Base-by-base conservation (phyloP, 2,888 invertebrate genomes). In the Pegoplata infirma region DNA sequence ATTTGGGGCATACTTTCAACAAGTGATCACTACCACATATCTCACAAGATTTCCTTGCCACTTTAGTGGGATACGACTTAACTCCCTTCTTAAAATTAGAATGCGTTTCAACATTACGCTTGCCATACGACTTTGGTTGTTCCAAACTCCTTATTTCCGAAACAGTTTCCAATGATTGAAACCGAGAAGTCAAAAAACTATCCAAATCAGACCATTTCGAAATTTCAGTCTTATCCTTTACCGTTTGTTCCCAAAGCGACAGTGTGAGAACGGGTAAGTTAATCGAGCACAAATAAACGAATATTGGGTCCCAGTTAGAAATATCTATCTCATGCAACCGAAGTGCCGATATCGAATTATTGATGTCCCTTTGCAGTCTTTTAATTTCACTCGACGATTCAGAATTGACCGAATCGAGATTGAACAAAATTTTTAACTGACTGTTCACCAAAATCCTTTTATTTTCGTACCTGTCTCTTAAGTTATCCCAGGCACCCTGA, bases 321-420 rank as follows among this genome's bases (percentile, higher is more conserved):
- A 55, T 55, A 14, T 44, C 14, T 14, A 44, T 44, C 3, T 14
- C 7, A 44, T 44, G 14, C 44, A 44, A 4, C 3, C 7, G 4
- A 14, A 44, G 14, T 14, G 14, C 44, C 44, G 55, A 28, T 12
- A 55, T 55, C 6, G 28, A 55, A 55, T 55, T 55, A 28, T 53
- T 53, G 7, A 53, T 53, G 8, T 53, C 28, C 5, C 53, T 25
- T 53, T 53, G 25, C 25, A 53, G 17, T 4, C 28, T 14, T 28
- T 53, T 53, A 10, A 53, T 53, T 16, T n/a, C n/a, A n/a, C n/a
- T n/a, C n/a, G n/a, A n/a, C n/a, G n/a, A n/a, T n/a, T n/a, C n/a
- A n/a, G n/a, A 28, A 28, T 16, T 28, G 1, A 28, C 28, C 0
- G 25, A 5, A 12, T 12, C 10, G 5, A 32, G 32, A 32, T 32